These are phyloP conservation scores for Parotocinclus haroldoi DNA, from an alignment of 2,797 vertebrate genomes.

Conservation along the genomic window DNA sequence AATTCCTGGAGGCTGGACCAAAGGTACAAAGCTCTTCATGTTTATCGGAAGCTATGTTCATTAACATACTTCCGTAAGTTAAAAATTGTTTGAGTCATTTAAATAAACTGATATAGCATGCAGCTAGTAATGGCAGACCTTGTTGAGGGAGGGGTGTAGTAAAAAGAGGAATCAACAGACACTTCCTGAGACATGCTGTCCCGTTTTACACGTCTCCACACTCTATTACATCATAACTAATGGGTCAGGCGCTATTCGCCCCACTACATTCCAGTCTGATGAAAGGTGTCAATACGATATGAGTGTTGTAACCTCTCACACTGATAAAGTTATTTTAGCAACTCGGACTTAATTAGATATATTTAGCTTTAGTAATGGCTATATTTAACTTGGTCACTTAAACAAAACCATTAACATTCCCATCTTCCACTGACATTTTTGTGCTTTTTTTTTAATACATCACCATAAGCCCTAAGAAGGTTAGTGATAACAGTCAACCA, in stretches of 20 bases:
- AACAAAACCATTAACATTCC: not conserved
- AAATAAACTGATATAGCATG: not conserved
- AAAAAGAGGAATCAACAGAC: not conserved
- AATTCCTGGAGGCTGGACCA: too few species aligned
- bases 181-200: not conserved
- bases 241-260: conserved; percentile 12
- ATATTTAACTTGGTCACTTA: conserved; percentile 46
- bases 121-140: not conserved
- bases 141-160: not conserved
- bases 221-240: conserved; percentile 35
- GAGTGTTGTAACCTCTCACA: conserved; percentile 47
- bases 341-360: conserved; percentile 53
- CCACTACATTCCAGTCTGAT: conserved; percentile 48
- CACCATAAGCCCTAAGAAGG: too few species aligned
- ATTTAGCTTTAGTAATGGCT: conserved; percentile 57
- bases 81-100: not conserved
- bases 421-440: too few species aligned
- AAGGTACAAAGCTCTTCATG: not conserved
- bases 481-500: too few species aligned
- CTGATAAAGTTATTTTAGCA: conserved; percentile 60
- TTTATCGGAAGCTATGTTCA: conserved; percentile 6
- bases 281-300: conserved; percentile 50
- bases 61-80: not conserved
- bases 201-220: too few species aligned
- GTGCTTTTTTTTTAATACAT: too few species aligned